phyloP scores from a whole-genome alignment of 2,797 vertebrate species.

The Aeoliscus strigatus region DNA sequence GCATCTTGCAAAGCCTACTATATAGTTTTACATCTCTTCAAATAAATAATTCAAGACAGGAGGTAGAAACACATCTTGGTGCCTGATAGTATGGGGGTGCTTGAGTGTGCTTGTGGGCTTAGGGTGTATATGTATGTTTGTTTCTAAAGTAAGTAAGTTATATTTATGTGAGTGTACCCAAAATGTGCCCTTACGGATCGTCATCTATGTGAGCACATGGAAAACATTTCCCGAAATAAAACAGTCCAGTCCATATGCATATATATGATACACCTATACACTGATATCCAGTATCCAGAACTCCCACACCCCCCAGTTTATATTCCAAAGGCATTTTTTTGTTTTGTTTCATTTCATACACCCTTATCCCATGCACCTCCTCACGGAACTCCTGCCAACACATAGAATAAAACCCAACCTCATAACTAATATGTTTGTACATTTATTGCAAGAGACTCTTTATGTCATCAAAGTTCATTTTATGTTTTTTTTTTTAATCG shows the following conservation, averaged over 20 bases:
- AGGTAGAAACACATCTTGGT: slow-evolving; percentile 75
- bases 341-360: too few relatives aligned
- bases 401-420: slow-evolving; percentile 19
- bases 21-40: slow-evolving; percentile 64
- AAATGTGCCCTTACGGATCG: slow-evolving; percentile 43
- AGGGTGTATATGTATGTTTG: too few relatives aligned
- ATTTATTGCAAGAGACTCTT: slow-evolving; percentile 65
- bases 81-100: slow-evolving; percentile 40
- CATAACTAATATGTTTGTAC: slow-evolving; percentile 45
- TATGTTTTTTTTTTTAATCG: too few relatives aligned
- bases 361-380: not conserved
- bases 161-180: slow-evolving; percentile 40
- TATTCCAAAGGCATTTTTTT: slow-evolving; percentile 19
- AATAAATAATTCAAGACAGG: slow-evolving; percentile 73
- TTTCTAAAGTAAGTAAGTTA: slow-evolving; percentile 49
- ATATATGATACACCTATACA: too few relatives aligned
- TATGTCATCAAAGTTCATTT: slow-evolving; percentile 30
- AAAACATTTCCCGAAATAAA: slow-evolving; percentile 31
- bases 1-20: slow-evolving; percentile 56
- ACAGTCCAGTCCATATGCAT: slow-evolving; percentile 21
- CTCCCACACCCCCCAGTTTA: too few relatives aligned
- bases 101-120: slow-evolving; percentile 23
- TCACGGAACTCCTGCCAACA: slow-evolving; percentile 11
- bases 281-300: slow-evolving; percentile 26
- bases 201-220: slow-evolving; percentile 36